phyloP scores from a whole-genome alignment of 2,888 invertebrate genomes.

The Heterodera filipjevi region DNA sequence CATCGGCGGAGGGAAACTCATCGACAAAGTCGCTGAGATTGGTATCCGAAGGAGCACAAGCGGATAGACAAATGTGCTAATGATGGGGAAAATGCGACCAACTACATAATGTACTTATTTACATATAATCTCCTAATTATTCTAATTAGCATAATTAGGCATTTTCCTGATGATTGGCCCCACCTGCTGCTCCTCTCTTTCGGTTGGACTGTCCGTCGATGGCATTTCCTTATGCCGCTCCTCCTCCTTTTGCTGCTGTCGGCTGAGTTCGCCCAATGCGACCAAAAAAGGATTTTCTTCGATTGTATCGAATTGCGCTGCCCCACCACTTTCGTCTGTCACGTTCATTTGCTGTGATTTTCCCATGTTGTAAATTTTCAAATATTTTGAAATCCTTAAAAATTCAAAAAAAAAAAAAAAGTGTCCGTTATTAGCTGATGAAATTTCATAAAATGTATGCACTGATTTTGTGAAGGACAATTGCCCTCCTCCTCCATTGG shows the following conservation, averaged over 20 bases:
- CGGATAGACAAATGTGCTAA: conserved; percentile 15
- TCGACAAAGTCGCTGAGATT: conserved; percentile 11
- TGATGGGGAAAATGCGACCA: neutral
- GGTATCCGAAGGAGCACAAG: conserved; percentile 23
- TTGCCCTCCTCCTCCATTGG: too few relatives aligned
- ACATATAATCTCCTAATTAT: neutral
- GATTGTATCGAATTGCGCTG: neutral
- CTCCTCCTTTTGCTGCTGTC: neutral
- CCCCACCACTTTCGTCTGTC: neutral
- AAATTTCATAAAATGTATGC: too few relatives aligned
- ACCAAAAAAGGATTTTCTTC: neutral
- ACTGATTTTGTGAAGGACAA: too few relatives aligned
- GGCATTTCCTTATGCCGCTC: neutral
- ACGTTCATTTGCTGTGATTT: neutral
- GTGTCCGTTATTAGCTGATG: too few relatives aligned
- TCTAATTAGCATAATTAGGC: neutral
- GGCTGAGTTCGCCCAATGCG: neutral
- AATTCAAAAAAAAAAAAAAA: too few relatives aligned
- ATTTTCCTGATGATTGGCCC: neutral
- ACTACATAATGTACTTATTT: neutral
- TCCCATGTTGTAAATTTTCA: neutral
- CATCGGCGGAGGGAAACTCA: neutral
- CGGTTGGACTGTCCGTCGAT: neutral
- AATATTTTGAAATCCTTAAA: neutral
- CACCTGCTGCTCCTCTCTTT: neutral